Conservation (phyloP, 1,140 invertebrate genomes). For the Papilio glaucus region DNA sequence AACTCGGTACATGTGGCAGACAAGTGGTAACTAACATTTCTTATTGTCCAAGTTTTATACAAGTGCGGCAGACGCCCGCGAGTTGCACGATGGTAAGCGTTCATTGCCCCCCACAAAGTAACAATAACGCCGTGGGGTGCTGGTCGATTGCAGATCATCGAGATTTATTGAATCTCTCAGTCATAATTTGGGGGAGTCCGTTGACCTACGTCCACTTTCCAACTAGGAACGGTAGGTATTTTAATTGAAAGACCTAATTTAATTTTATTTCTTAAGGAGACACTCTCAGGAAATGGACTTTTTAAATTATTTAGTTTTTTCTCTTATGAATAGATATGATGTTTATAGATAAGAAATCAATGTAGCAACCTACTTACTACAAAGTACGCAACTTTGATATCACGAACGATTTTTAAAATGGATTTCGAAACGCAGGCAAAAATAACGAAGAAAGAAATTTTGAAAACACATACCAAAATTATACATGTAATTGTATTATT, state of each 20-base stretch:
- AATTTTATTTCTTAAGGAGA: too few relatives aligned
- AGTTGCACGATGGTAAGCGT: not conserved
- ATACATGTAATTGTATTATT: too few relatives aligned
- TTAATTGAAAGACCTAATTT: too few relatives aligned
- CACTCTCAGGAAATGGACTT: too few relatives aligned
- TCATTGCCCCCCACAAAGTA: not conserved
- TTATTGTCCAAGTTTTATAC: slow-evolving; percentile 61
- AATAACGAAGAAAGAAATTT: too few relatives aligned
- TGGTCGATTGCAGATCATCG: not conserved
- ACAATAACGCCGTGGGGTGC: too few relatives aligned
- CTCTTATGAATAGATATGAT: not conserved
- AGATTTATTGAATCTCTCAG: not conserved
- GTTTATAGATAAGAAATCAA: not conserved
- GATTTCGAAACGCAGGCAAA: not conserved
- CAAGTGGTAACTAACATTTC: slow-evolving; percentile 66
- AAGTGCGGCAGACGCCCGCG: not conserved
- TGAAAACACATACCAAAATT: too few relatives aligned
- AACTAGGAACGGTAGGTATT: too few relatives aligned
- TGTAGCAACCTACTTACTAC: too few relatives aligned
- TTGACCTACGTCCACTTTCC: not conserved
- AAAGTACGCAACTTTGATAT: too few relatives aligned
- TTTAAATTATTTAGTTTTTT: not conserved
- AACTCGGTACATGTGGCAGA: slow-evolving; percentile 44
- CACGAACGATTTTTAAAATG: too few relatives aligned
- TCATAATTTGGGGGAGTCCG: not conserved